Evolutionary conservation across 2,113 vertebrate genomes (phyloP), one percentile per base, ranked within the genome.

Genomic region (Syrrhaptes paradoxus): DNA sequence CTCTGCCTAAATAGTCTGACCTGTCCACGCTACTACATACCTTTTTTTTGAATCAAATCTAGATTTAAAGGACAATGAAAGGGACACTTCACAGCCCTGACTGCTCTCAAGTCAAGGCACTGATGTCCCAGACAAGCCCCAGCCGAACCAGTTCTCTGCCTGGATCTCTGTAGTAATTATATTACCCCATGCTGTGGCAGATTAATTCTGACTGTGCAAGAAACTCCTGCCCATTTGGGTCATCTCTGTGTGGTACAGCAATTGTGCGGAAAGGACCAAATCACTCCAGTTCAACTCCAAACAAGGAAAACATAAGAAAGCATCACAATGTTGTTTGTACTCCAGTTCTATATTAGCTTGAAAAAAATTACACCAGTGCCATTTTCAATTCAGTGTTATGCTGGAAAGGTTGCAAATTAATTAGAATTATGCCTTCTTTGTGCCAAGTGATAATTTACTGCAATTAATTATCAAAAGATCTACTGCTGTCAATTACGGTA

Each of bases 371-470:
- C 59, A 93, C 94, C 89, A 85, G 85, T 97, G 95, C 96, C 96
- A 98, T 97, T 97, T 98, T 97, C 96, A 97, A 98, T 97, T 96
- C 97, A 98, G 97, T 96, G 95, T 98, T 98, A 98, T 59, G 91
- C 97, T 98, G 95, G 95, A 97, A 98, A 98, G 97, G 97, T 98
- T 98, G 98, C 97, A 98, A 98, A 98, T 98, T 98, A 98, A 98
- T 98, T 98, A 98, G 97, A 98, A 98, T 98, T 98, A 98, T 98
- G 98, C 97, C 98, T 98, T 98, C 96, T 97, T 98, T 97, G 97
- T 98, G 98, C 98, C 98, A 98, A 98, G 98, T 98, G 98, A 98
- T 98, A 98, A 98, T 98, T 98, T 98, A 98, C 97, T 92, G 97
- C 97, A 98, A 98, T 98, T 98, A 98, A 98, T 98, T 98, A 98